Evolutionary conservation across 2,797 vertebrate genomes (phyloP).

Genomic region (Lophotriccus pileatus): DNA sequence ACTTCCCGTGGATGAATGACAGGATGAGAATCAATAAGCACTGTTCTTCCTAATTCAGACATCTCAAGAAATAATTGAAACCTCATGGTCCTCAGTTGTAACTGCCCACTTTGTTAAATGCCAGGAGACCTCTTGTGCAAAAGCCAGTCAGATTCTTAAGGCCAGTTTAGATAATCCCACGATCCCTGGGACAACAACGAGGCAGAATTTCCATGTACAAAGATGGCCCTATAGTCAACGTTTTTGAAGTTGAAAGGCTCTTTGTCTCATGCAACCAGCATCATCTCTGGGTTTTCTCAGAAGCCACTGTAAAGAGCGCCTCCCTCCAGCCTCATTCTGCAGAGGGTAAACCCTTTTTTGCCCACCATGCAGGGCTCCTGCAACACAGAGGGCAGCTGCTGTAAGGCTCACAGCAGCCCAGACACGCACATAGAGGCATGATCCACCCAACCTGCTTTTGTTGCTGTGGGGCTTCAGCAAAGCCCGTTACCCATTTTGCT

Average conservation of each 20-base stretch:
- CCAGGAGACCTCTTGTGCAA: background rate
- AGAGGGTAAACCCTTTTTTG: background rate
- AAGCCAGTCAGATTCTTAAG: background rate
- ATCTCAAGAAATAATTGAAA: slow-evolving; percentile 3
- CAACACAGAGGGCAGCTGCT: background rate
- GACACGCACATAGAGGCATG: background rate
- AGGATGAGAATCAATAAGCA: background rate
- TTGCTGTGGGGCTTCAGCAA: background rate
- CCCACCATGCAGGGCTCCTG: background rate
- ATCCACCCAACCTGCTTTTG: background rate
- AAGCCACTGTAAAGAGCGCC: background rate
- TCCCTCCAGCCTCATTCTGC: background rate
- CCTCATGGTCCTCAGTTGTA: background rate
- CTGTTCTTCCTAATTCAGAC: background rate
- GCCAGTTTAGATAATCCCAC: slow-evolving; percentile 26
- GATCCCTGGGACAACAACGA: background rate
- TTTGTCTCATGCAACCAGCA: background rate
- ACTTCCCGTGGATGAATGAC: background rate
- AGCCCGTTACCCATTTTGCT: slow-evolving; percentile 9
- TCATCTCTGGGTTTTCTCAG: background rate
- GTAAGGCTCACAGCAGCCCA: background rate
- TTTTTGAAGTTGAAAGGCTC: background rate
- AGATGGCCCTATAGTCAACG: slow-evolving; percentile 5
- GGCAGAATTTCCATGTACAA: slow-evolving; percentile 8
- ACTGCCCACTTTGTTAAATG: background rate